Evolutionary conservation across 1,140 invertebrate genomes (phyloP).

Genomic region (Drosophila triauraria): DNA sequence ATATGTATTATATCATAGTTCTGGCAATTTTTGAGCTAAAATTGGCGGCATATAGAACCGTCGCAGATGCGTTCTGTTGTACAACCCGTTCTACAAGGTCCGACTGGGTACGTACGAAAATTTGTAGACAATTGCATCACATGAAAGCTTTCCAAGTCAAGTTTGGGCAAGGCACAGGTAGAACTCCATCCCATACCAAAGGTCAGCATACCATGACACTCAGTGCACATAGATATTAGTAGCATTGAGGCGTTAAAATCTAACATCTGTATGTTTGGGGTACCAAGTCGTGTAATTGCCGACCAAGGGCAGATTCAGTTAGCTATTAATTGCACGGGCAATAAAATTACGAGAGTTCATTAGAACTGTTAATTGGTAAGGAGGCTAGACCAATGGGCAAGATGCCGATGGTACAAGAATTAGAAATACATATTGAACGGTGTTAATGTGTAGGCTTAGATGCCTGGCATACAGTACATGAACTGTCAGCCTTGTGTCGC

Average conservation of each 20-base stretch:
- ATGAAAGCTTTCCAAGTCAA: slow-evolving; percentile 3
- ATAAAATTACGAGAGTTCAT: background rate
- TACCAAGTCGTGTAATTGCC: no score
- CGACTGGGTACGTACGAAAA: background rate
- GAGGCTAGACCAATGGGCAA: slow-evolving; percentile 16
- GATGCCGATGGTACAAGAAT: slow-evolving; percentile 8
- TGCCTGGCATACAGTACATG: no score
- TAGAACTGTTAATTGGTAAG: slow-evolving; percentile 10
- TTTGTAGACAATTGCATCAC: background rate
- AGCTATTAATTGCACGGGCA: background rate
- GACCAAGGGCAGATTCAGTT: background rate
- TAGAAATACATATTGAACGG: background rate
- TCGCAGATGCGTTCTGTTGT: no score
- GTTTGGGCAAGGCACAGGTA: slow-evolving; percentile 9
- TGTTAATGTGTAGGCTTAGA: no score
- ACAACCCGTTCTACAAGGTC: background rate
- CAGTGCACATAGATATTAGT: slow-evolving; percentile 10
- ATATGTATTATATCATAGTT: background rate
- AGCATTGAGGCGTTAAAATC: no score
- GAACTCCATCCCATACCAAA: slow-evolving; percentile 19
- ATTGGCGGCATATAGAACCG: no score
- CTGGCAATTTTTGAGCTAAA: no score
- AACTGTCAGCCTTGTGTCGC: no score
- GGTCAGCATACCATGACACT: slow-evolving; percentile 12
- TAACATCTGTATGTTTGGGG: no score